phyloP scores from a whole-genome alignment of 2,113 vertebrate genomes.

The Tiliqua scincoides region DNA sequence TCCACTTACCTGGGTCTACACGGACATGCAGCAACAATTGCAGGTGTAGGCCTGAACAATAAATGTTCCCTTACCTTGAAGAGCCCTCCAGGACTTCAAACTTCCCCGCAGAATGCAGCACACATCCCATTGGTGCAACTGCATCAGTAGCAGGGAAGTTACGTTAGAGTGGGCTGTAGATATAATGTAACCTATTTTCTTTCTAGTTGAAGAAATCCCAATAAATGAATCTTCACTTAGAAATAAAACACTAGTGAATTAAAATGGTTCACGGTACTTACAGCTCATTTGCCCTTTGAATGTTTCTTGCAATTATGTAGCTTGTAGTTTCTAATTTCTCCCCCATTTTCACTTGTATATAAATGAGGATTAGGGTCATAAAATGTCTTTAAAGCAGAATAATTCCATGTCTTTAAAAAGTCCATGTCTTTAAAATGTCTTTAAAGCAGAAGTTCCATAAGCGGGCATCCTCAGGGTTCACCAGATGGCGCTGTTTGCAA shows the following conservation, averaged over 20 bases:
- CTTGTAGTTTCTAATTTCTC: background rate
- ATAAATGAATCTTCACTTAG: background rate
- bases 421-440: too few relatives aligned
- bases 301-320: background rate
- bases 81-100: too few relatives aligned
- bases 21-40: too few relatives aligned
- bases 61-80: too few relatives aligned
- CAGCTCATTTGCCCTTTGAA: background rate
- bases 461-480: background rate
- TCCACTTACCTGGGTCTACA: too few relatives aligned
- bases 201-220: background rate
- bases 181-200: background rate
- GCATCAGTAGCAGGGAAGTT: too few relatives aligned
- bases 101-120: too few relatives aligned
- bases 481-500: background rate
- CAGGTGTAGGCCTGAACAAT: too few relatives aligned
- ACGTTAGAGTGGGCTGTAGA: too few relatives aligned
- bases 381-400: background rate
- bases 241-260: background rate
- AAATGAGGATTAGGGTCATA: background rate
- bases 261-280: background rate
- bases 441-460: background rate
- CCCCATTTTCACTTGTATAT: background rate
- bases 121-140: too few relatives aligned
- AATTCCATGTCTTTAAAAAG: too few relatives aligned